Evolutionary conservation across 2,888 invertebrate genomes (phyloP), one percentile per base, ranked within the genome.

Genomic region (Cantharis flavilabris): DNA sequence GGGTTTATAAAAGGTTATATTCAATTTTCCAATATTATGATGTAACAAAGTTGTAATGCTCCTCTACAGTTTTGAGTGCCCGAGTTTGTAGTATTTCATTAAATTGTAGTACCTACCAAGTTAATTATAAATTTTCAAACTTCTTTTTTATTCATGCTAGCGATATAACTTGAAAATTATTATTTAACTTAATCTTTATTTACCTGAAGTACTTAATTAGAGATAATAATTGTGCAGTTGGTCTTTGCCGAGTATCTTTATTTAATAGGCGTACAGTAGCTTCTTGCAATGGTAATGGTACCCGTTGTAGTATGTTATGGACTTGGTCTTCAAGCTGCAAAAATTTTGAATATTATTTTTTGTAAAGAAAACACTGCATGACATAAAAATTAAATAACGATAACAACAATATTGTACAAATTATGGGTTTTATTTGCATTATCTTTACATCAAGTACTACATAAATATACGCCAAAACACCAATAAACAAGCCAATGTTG

Each of bases 141-240:
- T n/a, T 2, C n/a, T 49, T n/a, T 3, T 49, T 49, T 49, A n/a
- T 49, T 49, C 1, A 49, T n/a, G 33, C 7, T 49, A 4, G 7
- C n/a, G 5, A 49, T n/a, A n/a, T 49, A 49, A 49, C n/a, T 49
- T n/a, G 7, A 49, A 49, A n/a, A n/a, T 49, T 65, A 18, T 16
- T 23, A 65, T 65, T 65, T 26, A 72, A 77, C 23, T 73, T 70
- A 28, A 49, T 49, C 13, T 20, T 18, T 28, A 73, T 67, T 92
- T 90, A 98, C 98, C 94, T 94, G 90, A 97, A 97, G 89, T 95
- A 97, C 87, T 96, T 96, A 87, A 96, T 96, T 84, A 98, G 92
- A 62, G 97, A 95, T 82, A 99, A 91, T 75, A 97, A 91, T 87
- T 98, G 97, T 49, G 98, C 95, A 23, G 96, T 96, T 7, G 98